These are phyloP conservation scores for Drosophila simulans DNA, from an alignment of 1,140 invertebrate species.

Conservation along the genomic window DNA sequence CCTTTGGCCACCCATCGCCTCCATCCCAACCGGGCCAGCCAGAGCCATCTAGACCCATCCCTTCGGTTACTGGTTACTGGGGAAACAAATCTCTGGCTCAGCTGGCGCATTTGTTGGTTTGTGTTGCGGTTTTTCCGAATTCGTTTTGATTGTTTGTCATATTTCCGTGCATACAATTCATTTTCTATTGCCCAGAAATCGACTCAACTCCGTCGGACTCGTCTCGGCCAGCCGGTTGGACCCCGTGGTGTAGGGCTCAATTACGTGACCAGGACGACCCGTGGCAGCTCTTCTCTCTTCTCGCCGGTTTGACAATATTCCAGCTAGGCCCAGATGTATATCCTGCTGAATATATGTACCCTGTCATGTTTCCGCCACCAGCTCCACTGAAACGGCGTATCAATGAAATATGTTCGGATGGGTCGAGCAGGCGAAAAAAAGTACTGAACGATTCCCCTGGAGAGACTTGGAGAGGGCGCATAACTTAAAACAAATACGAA, in stretches of 20 bases:
- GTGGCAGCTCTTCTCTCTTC: constrained; percentile 15
- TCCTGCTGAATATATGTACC: constrained; percentile 10
- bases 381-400: constrained; percentile 25
- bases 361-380: constrained; percentile 16
- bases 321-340: constrained; percentile 27
- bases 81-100: constrained; percentile 77
- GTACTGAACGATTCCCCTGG: constrained; percentile 43
- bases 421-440: constrained; percentile 1
- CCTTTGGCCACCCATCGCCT: not conserved
- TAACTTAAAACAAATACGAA: constrained; percentile 66
- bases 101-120: constrained; percentile 68
- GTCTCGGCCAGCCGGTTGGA: constrained; percentile 6
- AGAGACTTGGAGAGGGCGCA: constrained; percentile 34
- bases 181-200: constrained; percentile 59
- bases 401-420: constrained; percentile 49
- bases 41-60: not conserved
- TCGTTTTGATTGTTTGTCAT: constrained; percentile 80
- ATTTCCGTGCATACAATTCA: constrained; percentile 70
- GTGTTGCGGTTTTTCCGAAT: constrained; percentile 72
- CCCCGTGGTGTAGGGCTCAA: constrained; percentile 46
- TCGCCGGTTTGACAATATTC: constrained; percentile 28
- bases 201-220: not conserved
- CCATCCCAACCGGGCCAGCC: no score
- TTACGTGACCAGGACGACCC: constrained; percentile 51
- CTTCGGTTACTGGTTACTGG: constrained; percentile 20